These are phyloP conservation scores for Salvelinus sp. DNA, from an alignment of 2,113 vertebrate species.

Conservation along the genomic window DNA sequence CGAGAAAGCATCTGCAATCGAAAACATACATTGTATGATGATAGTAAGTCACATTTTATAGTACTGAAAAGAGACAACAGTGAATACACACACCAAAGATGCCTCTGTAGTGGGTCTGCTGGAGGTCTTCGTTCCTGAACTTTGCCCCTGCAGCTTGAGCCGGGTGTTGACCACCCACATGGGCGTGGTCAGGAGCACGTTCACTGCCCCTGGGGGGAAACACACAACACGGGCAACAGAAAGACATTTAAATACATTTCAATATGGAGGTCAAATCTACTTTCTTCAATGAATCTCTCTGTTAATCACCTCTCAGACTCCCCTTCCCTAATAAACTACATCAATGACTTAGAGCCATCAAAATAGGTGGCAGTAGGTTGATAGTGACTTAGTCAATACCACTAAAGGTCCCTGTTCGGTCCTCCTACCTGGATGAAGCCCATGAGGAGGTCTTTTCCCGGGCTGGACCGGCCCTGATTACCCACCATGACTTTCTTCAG, in stretches of 20 bases:
- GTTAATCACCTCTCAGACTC: too few relatives aligned
- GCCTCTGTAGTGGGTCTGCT: slow-evolving; percentile 77
- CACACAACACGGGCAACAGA: not conserved
- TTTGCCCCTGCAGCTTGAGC: slow-evolving; percentile 80
- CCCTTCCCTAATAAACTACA: too few relatives aligned
- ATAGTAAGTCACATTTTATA: not conserved
- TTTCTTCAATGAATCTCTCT: too few relatives aligned
- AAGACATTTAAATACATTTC: too few relatives aligned
- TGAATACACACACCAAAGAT: slow-evolving; percentile 71
- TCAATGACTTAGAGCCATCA: too few relatives aligned
- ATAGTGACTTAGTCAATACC: too few relatives aligned
- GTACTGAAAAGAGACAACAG: not conserved
- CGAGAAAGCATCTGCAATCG: slow-evolving; percentile 73
- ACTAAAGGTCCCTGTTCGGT: too few relatives aligned
- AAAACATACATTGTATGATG: not conserved
- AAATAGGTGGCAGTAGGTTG: too few relatives aligned
- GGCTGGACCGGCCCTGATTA: slow-evolving; percentile 46
- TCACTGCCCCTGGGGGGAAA: slow-evolving; percentile 66
- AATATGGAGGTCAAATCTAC: not conserved
- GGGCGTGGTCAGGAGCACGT: slow-evolving; percentile 79
- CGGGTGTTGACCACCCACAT: slow-evolving; percentile 85
- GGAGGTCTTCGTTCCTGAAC: slow-evolving; percentile 77
- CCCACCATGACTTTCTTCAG: slow-evolving; percentile 64
- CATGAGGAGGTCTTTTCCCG: slow-evolving; percentile 74
- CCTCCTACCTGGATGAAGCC: slow-evolving; percentile 72